phyloP scores from a whole-genome alignment of 2,888 invertebrate species.

The Acleris holmiana region DNA sequence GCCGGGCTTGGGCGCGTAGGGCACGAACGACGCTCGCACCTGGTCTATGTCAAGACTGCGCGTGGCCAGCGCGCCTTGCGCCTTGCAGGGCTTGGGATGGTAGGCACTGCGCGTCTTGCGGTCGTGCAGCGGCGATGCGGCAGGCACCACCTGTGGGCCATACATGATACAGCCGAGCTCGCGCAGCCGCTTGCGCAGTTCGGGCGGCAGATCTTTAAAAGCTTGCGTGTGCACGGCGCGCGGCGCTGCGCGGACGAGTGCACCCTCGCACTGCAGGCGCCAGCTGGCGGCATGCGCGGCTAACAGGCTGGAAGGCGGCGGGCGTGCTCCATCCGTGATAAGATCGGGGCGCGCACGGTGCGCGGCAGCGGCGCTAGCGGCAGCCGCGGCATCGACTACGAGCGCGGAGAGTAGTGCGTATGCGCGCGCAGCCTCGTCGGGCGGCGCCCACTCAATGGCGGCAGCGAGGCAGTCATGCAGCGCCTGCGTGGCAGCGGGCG shows the following conservation, averaged over 20 bases:
- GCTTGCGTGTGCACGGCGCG: constrained; percentile 63
- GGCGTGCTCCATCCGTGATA: constrained; percentile 49
- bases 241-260: constrained; percentile 63
- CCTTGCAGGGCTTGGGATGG: constrained; percentile 43
- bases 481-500: constrained; percentile 55
- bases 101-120: constrained; percentile 47
- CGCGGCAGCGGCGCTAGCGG: constrained; percentile 39
- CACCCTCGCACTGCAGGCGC: constrained; percentile 65
- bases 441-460: constrained; percentile 90
- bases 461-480: constrained; percentile 91
- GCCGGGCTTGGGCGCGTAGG: constrained; percentile 61
- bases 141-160: constrained; percentile 50
- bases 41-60: constrained; percentile 64
- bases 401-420: constrained; percentile 82
- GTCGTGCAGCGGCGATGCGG: constrained; percentile 46
- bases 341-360: constrained; percentile 57
- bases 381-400: constrained; percentile 52
- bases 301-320: constrained; percentile 50
- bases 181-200: constrained; percentile 63
- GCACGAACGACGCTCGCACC: constrained; percentile 67
- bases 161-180: constrained; percentile 68
- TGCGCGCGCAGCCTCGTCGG: constrained; percentile 93
- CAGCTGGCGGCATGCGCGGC: constrained; percentile 54
- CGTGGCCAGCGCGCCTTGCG: constrained; percentile 40
- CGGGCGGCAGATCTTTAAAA: constrained; percentile 64